Evolutionary conservation across 1,140 invertebrate species (phyloP).

Genomic region (Protaetia brevitarsis): DNA sequence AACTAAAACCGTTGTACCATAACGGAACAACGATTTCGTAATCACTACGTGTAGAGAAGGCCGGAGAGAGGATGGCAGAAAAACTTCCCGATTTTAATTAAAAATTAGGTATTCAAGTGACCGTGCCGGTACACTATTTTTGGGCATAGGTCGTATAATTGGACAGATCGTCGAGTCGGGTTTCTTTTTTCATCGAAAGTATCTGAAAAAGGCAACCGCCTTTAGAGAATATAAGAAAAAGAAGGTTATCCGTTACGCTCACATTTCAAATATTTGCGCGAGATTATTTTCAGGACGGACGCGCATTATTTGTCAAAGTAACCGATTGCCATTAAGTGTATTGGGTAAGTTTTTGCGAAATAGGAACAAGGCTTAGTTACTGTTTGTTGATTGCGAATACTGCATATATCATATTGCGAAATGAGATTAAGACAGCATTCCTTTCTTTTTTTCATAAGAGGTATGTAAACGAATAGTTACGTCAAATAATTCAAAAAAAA

Average conservation of each 20-base stretch:
- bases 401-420: too few species aligned
- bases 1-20: too few species aligned
- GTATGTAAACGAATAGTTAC: too few species aligned
- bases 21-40: background rate
- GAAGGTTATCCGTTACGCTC: background rate
- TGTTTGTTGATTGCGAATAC: background rate
- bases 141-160: constrained; percentile 10
- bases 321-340: background rate
- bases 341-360: background rate
- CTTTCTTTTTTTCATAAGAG: too few species aligned
- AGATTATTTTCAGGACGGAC: background rate
- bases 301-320: background rate
- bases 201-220: background rate
- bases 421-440: too few species aligned
- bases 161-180: background rate
- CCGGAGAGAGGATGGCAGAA: background rate
- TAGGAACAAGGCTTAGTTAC: background rate
- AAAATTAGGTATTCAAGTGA: constrained; percentile 3
- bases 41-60: background rate
- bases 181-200: constrained; percentile 7
- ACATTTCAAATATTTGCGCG: constrained; percentile 12
- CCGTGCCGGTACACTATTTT: background rate
- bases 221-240: background rate
- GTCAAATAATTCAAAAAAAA: too few species aligned
- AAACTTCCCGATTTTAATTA: background rate